A percentile compares a stretch with the other conserved stretches of the same genome.
Evolutionary conservation across 1,140 invertebrate species (phyloP).

Genomic region (Drosophila trapezifrons): DNA sequence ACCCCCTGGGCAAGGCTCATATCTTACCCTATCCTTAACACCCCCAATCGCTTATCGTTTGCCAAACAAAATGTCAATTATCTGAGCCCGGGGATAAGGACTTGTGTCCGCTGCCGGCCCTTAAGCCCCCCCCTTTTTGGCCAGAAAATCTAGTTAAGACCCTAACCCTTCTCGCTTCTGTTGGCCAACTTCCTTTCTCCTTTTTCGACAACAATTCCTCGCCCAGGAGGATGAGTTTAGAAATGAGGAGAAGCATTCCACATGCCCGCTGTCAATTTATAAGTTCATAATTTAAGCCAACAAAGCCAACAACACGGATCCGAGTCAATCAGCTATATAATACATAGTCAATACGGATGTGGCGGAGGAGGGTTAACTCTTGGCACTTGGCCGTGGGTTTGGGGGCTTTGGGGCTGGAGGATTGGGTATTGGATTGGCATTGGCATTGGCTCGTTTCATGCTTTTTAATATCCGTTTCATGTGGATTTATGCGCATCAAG

Average conservation of each 20-base stretch:
- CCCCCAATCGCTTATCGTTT: slow-evolving; percentile 24
- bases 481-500: slow-evolving; percentile 80
- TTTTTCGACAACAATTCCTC: slow-evolving; percentile 5
- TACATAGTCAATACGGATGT: slow-evolving; percentile 45
- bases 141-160: slow-evolving; percentile 14
- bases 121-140: slow-evolving; percentile 2
- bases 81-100: slow-evolving; percentile 16
- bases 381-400: neutral
- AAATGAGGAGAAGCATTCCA: slow-evolving; percentile 16
- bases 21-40: neutral
- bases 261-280: slow-evolving; percentile 66
- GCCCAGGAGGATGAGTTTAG: neutral
- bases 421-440: slow-evolving; percentile 9
- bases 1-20: neutral
- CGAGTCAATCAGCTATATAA: slow-evolving; percentile 75
- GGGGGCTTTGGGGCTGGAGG: neutral
- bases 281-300: slow-evolving; percentile 73
- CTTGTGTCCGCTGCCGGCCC: neutral
- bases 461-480: slow-evolving; percentile 81
- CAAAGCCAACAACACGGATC: slow-evolving; percentile 61
- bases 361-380: neutral
- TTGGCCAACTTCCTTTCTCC: slow-evolving; percentile 1
- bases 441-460: slow-evolving; percentile 59
- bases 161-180: slow-evolving; percentile 15
- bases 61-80: slow-evolving; percentile 47